Percentiles rank a stretch among this genome's conserved stretches.
Evolutionary conservation across 1,140 invertebrate species (phyloP).

Genomic region (Anadara kagoshimensis): DNA sequence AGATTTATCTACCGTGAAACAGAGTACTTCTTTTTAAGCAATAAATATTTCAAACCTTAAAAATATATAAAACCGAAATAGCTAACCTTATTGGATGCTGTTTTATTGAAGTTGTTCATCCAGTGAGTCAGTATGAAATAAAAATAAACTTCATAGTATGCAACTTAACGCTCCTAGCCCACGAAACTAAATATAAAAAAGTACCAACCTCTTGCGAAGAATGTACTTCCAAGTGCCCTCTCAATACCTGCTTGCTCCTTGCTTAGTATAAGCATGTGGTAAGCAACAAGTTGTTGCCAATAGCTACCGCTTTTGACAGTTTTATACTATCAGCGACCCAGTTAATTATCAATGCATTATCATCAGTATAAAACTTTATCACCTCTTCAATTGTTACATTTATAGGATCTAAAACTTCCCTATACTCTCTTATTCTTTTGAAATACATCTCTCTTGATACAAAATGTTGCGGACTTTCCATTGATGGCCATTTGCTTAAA

Average conservation of each 20-base stretch:
- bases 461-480: not conserved
- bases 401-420: conserved; percentile 9
- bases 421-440: conserved; percentile 18
- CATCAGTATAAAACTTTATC: conserved; percentile 48
- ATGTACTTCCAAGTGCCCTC: conserved; percentile 54
- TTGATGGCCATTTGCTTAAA: not conserved
- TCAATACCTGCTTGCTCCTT: conserved; percentile 59
- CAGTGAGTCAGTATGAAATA: no score
- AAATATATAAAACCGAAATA: no score
- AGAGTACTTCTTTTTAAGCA: no score
- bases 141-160: no score
- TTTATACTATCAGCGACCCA: conserved; percentile 42
- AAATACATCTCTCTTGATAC: conserved; percentile 6
- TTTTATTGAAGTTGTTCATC: no score
- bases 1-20: no score
- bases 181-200: no score
- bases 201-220: conserved; percentile 54
- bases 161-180: no score
- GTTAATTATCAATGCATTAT: conserved; percentile 41
- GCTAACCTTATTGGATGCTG: no score
- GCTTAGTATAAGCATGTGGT: conserved; percentile 54
- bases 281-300: conserved; percentile 49
- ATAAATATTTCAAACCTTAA: no score
- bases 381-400: conserved; percentile 39
- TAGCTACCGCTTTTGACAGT: conserved; percentile 17